Conservation (phyloP, 2,888 invertebrate species). For the Napeogenes inachia region DNA sequence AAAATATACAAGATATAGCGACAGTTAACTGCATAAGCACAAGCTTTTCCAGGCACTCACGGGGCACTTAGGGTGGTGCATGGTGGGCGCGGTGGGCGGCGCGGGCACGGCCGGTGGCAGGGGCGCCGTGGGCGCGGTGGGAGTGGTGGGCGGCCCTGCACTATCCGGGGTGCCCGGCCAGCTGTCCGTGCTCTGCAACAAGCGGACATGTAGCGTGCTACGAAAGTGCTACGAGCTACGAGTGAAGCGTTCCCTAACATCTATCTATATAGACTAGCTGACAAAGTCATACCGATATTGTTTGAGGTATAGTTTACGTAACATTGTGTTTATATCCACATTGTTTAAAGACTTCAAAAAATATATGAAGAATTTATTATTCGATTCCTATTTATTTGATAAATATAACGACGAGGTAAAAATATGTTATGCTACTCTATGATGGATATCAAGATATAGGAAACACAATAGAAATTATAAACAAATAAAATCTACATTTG, state of each 20-base stretch:
- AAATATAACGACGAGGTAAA: too few relatives aligned
- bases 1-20: neutral
- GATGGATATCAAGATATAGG: too few relatives aligned
- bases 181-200: slow-evolving; percentile 67
- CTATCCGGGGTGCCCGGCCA: slow-evolving; percentile 75
- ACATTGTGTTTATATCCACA: too few relatives aligned
- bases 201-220: slow-evolving; percentile 5
- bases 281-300: too few relatives aligned
- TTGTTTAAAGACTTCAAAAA: too few relatives aligned
- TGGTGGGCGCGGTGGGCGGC: slow-evolving; percentile 35
- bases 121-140: slow-evolving; percentile 54
- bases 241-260: too few relatives aligned
- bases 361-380: too few relatives aligned
- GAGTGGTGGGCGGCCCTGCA: slow-evolving; percentile 68
- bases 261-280: neutral
- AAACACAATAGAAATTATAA: too few relatives aligned
- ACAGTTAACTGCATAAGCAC: neutral
- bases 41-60: slow-evolving; percentile 41
- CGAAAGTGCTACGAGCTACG: neutral
- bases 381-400: too few relatives aligned
- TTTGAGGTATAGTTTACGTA: too few relatives aligned
- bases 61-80: slow-evolving; percentile 67
- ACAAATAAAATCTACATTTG: too few relatives aligned
- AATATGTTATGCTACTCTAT: too few relatives aligned
- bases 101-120: slow-evolving; percentile 42